Base-by-base conservation (phyloP, 2,888 invertebrate species). In the Eustalomyia histrio region DNA sequence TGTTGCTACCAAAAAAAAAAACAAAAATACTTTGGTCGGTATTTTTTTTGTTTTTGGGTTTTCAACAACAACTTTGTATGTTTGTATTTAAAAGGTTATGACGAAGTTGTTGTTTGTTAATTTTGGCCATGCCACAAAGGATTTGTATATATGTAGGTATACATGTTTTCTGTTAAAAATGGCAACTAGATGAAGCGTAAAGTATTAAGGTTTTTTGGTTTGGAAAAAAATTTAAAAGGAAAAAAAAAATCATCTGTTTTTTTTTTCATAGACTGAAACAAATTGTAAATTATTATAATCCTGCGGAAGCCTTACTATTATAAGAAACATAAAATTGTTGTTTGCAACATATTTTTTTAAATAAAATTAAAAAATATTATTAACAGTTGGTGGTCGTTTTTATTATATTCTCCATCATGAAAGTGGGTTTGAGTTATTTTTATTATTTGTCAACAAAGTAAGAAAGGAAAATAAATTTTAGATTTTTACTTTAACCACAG, bases 251-350 rank as follows among this genome's bases (percentile, higher is more conserved):
- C 65, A 65, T 21, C 8, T 29, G n/a, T 43, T 29, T 16, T 61
- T 64, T 52, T 43, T 43, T 29, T 29, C 29, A 29, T 29, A 7
- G 43, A 33, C 16, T 39, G 64, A 65, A 76, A 76, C 63, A 76
- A 73, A 80, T 80, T 76, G 74, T 81, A 81, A 81, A 76, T 74
- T 74, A 81, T 80, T 58, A 65, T 71, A 78, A 78, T 64, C 65
- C 65, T 72, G 69, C 64, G 76, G 63, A 39, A 68, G 47, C 68
- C 33, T 64, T 73, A 55, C 17, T 17, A 18, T 55, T 29, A 33
- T 58, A 10, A 21, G 47, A 35, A 67, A 64, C 3, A 61, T 35
- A 73, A 61, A 61, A 60, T 72, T 65, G 43, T 60, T 64, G 29
- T 29, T n/a, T 55, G 24, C 53, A 63, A 68, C 53, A 73, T 68